These are phyloP conservation scores for Drosophila emarginata DNA, from an alignment of 2,888 invertebrate genomes.

Conservation along the genomic window DNA sequence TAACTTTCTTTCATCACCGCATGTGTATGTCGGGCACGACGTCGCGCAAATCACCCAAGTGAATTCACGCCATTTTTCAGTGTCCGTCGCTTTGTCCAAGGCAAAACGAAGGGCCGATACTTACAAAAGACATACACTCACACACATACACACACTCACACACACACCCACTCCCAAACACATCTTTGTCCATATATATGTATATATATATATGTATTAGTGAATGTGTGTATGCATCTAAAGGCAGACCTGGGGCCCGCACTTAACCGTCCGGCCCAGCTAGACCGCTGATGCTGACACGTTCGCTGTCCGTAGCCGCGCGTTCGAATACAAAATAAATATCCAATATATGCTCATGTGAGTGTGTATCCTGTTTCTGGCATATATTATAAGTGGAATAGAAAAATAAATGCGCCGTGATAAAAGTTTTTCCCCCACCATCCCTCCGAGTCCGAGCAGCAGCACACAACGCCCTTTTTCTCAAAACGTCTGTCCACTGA, in stretches of 20 bases:
- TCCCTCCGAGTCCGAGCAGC: constrained; percentile 27
- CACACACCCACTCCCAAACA: constrained; percentile 20
- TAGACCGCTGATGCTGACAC: constrained; percentile 62
- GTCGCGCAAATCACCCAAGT: constrained; percentile 75
- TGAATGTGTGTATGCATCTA: constrained; percentile 11
- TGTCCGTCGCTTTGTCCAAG: constrained; percentile 71
- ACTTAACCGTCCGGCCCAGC: constrained; percentile 51
- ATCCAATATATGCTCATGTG: constrained; percentile 74
- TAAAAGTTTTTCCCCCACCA: constrained; percentile 68
- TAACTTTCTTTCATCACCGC: constrained; percentile 43
- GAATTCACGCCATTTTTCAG: constrained; percentile 76
- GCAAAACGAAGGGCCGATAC: constrained; percentile 60
- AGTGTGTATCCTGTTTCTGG: constrained; percentile 79
- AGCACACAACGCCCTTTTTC: constrained; percentile 39
- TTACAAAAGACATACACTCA: constrained; percentile 41
- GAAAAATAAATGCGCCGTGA: constrained; percentile 80
- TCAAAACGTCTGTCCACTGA: constrained; percentile 51
- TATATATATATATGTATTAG: constrained; percentile 7
- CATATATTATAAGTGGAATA: constrained; percentile 81
- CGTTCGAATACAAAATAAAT: constrained; percentile 79
- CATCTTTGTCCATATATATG: constrained; percentile 20
- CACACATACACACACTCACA: constrained; percentile 10
- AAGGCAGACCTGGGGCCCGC: constrained; percentile 43
- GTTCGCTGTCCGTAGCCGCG: constrained; percentile 65
- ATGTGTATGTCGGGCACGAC: constrained; percentile 56